Percentiles rank a stretch among this genome's conserved stretches.
Conservation (phyloP, 2,888 invertebrate genomes). For the Drosophila paranaensis region DNA sequence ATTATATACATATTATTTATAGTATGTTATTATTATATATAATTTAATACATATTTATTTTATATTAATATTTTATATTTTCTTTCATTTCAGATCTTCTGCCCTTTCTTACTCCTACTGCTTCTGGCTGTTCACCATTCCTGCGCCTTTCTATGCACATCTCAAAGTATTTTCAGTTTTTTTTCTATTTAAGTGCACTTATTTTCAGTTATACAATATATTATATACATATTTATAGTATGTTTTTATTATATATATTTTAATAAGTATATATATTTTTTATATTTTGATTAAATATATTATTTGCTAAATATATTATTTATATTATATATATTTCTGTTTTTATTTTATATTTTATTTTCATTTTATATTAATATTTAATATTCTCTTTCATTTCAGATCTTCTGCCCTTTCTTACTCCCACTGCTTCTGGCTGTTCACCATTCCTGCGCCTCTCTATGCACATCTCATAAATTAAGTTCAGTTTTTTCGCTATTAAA, state of each 20-base stretch:
- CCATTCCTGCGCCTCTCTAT: neutral
- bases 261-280: too few species aligned
- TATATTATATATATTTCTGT: neutral
- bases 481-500: neutral
- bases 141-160: too few species aligned
- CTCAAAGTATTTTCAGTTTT: too few species aligned
- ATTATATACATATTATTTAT: neutral
- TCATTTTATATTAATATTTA: neutral
- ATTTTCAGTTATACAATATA: too few species aligned
- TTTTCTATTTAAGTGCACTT: too few species aligned
- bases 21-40: too few species aligned
- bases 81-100: too few species aligned
- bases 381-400: neutral
- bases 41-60: neutral
- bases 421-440: neutral
- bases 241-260: neutral
- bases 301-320: neutral
- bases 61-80: too few species aligned
- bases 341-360: neutral
- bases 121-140: too few species aligned
- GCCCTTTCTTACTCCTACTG: too few species aligned
- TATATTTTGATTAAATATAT: neutral
- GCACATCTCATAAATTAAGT: neutral
- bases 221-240: neutral
- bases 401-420: neutral